Conservation (phyloP, 2,888 invertebrate species). For the Drosophila fulvimacula region DNA sequence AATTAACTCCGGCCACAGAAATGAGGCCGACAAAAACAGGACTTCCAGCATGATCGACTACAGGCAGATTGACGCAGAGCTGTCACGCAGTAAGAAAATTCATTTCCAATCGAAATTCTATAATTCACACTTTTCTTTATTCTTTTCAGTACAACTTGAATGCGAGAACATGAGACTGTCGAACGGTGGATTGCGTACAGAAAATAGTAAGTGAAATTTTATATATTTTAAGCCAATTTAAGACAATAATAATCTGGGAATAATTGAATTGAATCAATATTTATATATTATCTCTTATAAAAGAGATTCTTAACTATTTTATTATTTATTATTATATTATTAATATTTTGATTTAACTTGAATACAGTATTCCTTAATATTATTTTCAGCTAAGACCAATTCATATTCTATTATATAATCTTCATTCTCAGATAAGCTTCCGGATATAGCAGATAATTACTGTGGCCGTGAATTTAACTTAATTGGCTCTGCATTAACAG, state of each 20-base stretch:
- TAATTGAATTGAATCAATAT: too few species aligned
- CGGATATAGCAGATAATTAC: neutral
- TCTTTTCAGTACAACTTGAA: constrained; percentile 30
- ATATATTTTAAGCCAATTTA: too few species aligned
- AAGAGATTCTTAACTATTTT: too few species aligned
- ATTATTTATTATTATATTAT: too few species aligned
- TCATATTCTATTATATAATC: neutral
- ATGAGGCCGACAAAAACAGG: constrained; percentile 12
- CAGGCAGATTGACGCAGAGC: constrained; percentile 22
- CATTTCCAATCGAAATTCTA: fast-evolving
- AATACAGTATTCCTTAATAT: too few species aligned
- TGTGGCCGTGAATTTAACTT: neutral
- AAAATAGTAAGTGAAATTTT: constrained; percentile 11
- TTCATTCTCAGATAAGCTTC: constrained; percentile 6
- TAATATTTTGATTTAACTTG: too few species aligned
- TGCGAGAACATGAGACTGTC: constrained; percentile 19
- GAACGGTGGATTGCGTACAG: neutral
- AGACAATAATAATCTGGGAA: too few species aligned
- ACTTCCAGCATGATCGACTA: constrained; percentile 19
- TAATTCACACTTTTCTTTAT: neutral
- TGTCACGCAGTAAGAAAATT: constrained; percentile 25
- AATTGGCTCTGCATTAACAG: constrained; percentile 18
- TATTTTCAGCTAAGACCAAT: too few species aligned
- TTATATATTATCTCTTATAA: too few species aligned
- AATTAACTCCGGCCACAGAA: neutral